These are phyloP conservation scores for Diaperis boleti DNA, from an alignment of 2,888 invertebrate genomes.

Conservation along the genomic window DNA sequence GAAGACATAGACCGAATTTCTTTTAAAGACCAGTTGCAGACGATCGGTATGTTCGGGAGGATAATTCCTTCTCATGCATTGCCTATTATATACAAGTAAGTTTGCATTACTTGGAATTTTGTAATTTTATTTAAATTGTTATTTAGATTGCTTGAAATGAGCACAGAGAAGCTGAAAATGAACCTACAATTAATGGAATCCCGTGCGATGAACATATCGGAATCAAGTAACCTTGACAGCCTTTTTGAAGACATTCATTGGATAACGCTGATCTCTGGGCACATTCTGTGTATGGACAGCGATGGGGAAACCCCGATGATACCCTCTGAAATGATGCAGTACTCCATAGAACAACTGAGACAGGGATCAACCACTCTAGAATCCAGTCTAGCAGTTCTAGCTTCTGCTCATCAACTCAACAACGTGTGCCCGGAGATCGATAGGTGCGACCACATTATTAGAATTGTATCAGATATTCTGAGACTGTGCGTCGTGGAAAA, in stretches of 20 bases:
- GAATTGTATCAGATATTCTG: slow-evolving; percentile 79
- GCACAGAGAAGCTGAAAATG: slow-evolving; percentile 58
- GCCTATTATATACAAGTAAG: slow-evolving; percentile 72
- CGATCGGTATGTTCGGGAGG: slow-evolving; percentile 77
- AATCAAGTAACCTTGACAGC: slow-evolving; percentile 67
- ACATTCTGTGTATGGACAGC: slow-evolving; percentile 75
- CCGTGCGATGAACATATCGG: slow-evolving; percentile 62
- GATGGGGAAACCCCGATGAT: slow-evolving; percentile 77
- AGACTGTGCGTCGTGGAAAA: slow-evolving; percentile 82
- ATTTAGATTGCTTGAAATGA: slow-evolving; percentile 62
- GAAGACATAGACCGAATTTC: slow-evolving; percentile 77
- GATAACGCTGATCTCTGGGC: slow-evolving; percentile 83
- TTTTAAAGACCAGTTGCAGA: slow-evolving; percentile 79
- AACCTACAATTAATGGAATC: slow-evolving; percentile 62
- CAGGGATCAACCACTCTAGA: slow-evolving; percentile 58
- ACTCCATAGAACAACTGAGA: slow-evolving; percentile 70
- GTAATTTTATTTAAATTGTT: too few species aligned
- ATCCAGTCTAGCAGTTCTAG: slow-evolving; percentile 60
- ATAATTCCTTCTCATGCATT: slow-evolving; percentile 75
- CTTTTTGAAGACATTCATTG: slow-evolving; percentile 93
- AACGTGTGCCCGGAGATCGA: slow-evolving; percentile 61
- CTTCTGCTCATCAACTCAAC: slow-evolving; percentile 44
- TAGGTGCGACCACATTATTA: slow-evolving; percentile 67
- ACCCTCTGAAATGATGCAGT: slow-evolving; percentile 74
- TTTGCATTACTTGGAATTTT: too few species aligned